Evolutionary conservation across 2,113 vertebrate species (phyloP).

Genomic region (Peromyscus californicus): DNA sequence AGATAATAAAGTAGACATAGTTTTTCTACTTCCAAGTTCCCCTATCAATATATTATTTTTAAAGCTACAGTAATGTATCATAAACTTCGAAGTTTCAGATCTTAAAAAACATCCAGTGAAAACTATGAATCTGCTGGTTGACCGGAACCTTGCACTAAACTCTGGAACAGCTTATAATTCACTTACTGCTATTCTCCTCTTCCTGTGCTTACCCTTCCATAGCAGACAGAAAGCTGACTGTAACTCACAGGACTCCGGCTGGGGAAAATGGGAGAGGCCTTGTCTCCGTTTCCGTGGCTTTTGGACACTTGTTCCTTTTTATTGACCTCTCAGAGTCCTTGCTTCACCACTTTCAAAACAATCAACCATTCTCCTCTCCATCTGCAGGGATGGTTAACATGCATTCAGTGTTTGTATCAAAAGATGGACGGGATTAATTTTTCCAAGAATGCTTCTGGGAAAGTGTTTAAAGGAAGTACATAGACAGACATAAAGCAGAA

Average conservation of each 20-base stretch:
- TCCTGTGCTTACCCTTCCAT: neutral
- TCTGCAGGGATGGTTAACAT: neutral
- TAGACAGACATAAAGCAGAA: neutral
- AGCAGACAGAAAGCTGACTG: neutral
- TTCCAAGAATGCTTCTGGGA: slow-evolving; percentile 28
- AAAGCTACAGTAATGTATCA: neutral
- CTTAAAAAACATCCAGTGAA: neutral
- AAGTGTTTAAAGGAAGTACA: neutral
- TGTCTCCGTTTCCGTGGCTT: neutral
- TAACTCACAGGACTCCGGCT: neutral
- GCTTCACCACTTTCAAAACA: neutral
- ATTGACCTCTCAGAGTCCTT: neutral
- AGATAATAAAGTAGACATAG: neutral
- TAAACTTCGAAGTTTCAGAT: slow-evolving; percentile 43
- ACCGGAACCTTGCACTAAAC: neutral
- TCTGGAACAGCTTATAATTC: neutral
- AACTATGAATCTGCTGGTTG: neutral
- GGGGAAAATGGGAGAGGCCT: neutral
- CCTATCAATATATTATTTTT: slow-evolving; percentile 36
- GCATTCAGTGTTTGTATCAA: neutral
- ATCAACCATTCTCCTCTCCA: neutral
- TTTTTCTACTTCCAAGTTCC: neutral
- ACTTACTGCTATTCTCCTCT: neutral
- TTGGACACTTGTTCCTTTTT: neutral
- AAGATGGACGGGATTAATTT: slow-evolving; percentile 1